These are phyloP conservation scores for Danaus plexippus DNA, from an alignment of 1,140 invertebrate genomes.

Conservation along the genomic window DNA sequence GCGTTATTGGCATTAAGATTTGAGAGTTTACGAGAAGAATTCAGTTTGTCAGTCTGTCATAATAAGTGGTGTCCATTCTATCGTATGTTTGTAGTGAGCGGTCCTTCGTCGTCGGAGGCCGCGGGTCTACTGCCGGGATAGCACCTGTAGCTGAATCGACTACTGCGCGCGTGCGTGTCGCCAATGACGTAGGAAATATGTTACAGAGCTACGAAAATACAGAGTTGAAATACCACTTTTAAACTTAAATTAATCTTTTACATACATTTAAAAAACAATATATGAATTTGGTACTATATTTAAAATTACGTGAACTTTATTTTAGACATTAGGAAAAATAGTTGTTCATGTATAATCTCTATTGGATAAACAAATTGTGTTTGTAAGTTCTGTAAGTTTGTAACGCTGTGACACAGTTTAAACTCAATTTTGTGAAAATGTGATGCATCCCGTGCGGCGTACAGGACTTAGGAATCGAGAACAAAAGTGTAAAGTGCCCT, in stretches of 20 bases:
- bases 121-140: slow-evolving; percentile 54
- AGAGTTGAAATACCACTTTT: slow-evolving; percentile 13
- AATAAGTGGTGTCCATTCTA: slow-evolving; percentile 28
- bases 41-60: slow-evolving; percentile 41
- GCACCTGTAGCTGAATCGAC: slow-evolving; percentile 70
- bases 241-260: no score
- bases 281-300: no score
- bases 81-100: slow-evolving; percentile 19
- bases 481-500: no score
- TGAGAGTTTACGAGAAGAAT: slow-evolving; percentile 16
- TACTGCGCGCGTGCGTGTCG: slow-evolving; percentile 60
- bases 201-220: slow-evolving; percentile 32
- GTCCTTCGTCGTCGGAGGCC: slow-evolving; percentile 33
- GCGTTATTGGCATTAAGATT: slow-evolving; percentile 22
- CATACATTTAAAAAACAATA: no score
- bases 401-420: background rate
- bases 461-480: no score
- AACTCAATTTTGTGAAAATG: background rate
- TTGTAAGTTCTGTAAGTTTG: background rate
- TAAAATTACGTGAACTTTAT: no score
- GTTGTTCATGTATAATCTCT: no score
- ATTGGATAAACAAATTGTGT: no score
- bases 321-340: no score
- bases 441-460: no score
- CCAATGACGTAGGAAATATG: slow-evolving; percentile 59